phyloP scores from a whole-genome alignment of 1,140 invertebrate genomes.

The Drosophila pectinifera region DNA sequence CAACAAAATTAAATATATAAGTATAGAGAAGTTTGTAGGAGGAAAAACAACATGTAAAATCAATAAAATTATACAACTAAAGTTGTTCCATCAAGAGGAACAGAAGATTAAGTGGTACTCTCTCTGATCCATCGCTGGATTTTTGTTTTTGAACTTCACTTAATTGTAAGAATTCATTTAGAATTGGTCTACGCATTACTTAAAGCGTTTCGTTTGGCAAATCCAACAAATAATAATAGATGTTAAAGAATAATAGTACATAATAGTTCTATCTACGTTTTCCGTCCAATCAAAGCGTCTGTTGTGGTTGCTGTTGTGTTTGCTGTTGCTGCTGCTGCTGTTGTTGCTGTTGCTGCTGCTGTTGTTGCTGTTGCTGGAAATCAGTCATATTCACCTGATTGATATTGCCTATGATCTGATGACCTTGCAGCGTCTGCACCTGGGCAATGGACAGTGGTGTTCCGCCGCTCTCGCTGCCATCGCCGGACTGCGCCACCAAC shows the following conservation, averaged over 20 bases:
- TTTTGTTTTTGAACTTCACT: neutral
- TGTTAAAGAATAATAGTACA: constrained; percentile 36
- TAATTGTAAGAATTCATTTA: constrained; percentile 28
- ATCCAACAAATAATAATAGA: constrained; percentile 19
- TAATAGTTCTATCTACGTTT: constrained; percentile 41
- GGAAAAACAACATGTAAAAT: constrained; percentile 57
- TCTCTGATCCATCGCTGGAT: neutral
- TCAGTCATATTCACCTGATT: constrained; percentile 85
- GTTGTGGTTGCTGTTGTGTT: constrained; percentile 68
- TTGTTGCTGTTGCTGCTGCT: constrained; percentile 53
- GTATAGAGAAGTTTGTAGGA: constrained; percentile 3
- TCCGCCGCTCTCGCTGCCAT: constrained; percentile 80
- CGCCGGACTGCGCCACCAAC: constrained; percentile 76
- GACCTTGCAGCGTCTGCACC: constrained; percentile 84
- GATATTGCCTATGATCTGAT: constrained; percentile 83
- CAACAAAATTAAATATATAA: constrained; percentile 52
- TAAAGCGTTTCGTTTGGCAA: constrained; percentile 26
- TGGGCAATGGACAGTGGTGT: constrained; percentile 82
- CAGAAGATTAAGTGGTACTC: neutral
- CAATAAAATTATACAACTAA: constrained; percentile 47
- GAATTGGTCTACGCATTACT: constrained; percentile 44
- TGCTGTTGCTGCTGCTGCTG: constrained; percentile 53
- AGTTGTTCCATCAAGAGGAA: neutral
- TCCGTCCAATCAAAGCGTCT: constrained; percentile 68
- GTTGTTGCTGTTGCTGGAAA: constrained; percentile 74